Conservation (phyloP, 2,797 vertebrate genomes). For the Ptychobarbus kaznakovi region DNA sequence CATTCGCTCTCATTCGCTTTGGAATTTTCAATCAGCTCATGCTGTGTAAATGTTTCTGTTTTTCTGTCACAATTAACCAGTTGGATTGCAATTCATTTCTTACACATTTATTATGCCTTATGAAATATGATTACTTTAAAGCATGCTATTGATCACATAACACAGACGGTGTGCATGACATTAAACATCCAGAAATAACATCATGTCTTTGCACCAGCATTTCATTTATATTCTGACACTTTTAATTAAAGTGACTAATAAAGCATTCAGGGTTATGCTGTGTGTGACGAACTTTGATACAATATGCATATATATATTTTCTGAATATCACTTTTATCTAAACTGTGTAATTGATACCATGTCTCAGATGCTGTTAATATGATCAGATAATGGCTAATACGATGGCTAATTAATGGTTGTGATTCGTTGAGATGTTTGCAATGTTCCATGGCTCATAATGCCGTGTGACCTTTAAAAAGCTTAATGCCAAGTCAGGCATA, state of each 20-base stretch:
- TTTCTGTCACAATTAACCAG: slow-evolving; percentile 10
- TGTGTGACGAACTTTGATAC: not conserved
- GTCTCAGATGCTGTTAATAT: slow-evolving; percentile 4
- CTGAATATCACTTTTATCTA: not conserved
- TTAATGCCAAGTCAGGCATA: slow-evolving; percentile 44
- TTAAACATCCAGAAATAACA: not conserved
- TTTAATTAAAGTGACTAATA: slow-evolving; percentile 20
- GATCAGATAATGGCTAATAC: not conserved
- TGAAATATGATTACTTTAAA: slow-evolving; percentile 3
- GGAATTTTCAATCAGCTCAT: slow-evolving; percentile 15
- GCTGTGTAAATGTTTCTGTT: slow-evolving; percentile 10
- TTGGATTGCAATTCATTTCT: slow-evolving; percentile 12
- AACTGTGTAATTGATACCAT: not conserved
- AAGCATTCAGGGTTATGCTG: not conserved
- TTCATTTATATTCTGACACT: not conserved
- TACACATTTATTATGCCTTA: not conserved
- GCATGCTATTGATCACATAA: not conserved
- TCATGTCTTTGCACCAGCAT: not conserved
- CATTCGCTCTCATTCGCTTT: slow-evolving; percentile 27
- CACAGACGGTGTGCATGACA: not conserved
- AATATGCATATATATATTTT: not conserved
- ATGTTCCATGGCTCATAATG: slow-evolving; percentile 15
- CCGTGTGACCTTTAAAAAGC: slow-evolving; percentile 24
- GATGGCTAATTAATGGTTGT: not conserved
- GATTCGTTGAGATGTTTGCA: slow-evolving; percentile 5